Base-by-base conservation (phyloP, 2,797 vertebrate genomes). In the Fringilla coelebs region DNA sequence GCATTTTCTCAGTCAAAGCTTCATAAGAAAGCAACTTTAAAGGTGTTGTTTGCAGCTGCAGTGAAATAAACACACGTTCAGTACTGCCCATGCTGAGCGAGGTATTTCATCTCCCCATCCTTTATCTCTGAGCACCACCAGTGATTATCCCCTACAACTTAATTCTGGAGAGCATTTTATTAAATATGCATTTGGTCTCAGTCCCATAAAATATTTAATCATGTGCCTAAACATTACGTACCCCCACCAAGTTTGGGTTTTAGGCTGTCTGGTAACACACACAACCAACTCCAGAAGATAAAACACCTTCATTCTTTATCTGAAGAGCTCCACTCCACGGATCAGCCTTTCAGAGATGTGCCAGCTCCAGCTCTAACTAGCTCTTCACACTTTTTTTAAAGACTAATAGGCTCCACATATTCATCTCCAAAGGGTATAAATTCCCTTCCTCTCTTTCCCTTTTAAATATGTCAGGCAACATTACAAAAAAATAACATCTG, bases 321-420 rank as follows among this genome's bases (percentile, higher is more conserved):
- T 87, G 81, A 84, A 91, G 87, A 88, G 92, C 86, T 92, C n/a
- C 76, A 73, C 70, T 93, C 70, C 31, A 38, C 82, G 67, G 73
- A 86, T 68, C 60, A 91, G 92, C 91, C 85, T 81, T 84, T 85
- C 89, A 92, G 79, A 88, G 80, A 52, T 11, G 66, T 34, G 70
- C 92, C 93, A 92, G 89, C 92, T 92, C 45, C 8, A 2, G 89
- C 91, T 81, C 88, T 93, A 92, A 94, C 79, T 84, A 94, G 92
- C 91, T 94, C 94, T 94, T 96, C 91, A 95, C 94, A 85, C 82
- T 97, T 96, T 93, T 94, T 92, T 88, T 34, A 94, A 94, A 92
- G 89, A 86, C 94, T 92, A 96, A 96, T 57, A 84, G 91, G 85
- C 91, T 96, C 79, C 92, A 78, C 63, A 81, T 77, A 94, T 60